Evolutionary conservation across 2,797 vertebrate genomes (phyloP).

Genomic region (Schizopygopsis malacanthus): DNA sequence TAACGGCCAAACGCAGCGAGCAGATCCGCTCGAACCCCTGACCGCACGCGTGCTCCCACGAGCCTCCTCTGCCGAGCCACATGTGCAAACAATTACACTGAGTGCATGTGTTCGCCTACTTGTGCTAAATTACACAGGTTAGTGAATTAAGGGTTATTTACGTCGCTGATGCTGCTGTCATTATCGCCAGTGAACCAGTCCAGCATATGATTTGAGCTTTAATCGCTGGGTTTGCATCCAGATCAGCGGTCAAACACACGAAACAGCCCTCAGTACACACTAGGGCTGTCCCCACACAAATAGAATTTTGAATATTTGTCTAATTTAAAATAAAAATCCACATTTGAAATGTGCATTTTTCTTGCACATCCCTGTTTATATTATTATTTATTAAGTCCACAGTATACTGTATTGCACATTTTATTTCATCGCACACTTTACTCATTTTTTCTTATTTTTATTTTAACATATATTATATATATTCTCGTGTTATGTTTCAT

Average conservation of each 20-base stretch:
- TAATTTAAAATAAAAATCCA: no score
- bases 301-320: no score
- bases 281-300: no score
- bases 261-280: background rate
- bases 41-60: constrained; percentile 6
- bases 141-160: constrained; percentile 60
- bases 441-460: no score
- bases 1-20: constrained; percentile 15
- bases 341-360: no score
- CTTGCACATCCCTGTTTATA: no score
- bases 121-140: constrained; percentile 68
- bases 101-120: constrained; percentile 70
- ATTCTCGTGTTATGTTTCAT: no score
- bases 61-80: constrained; percentile 41
- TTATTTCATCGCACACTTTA: no score
- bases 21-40: constrained; percentile 8
- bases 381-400: no score
- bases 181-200: constrained; percentile 16
- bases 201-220: background rate
- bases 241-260: background rate
- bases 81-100: constrained; percentile 74
- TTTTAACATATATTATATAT: no score
- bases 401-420: no score
- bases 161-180: background rate
- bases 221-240: background rate